Evolutionary conservation across 1,140 invertebrate genomes (phyloP).

Genomic region (Pararge aegeria): DNA sequence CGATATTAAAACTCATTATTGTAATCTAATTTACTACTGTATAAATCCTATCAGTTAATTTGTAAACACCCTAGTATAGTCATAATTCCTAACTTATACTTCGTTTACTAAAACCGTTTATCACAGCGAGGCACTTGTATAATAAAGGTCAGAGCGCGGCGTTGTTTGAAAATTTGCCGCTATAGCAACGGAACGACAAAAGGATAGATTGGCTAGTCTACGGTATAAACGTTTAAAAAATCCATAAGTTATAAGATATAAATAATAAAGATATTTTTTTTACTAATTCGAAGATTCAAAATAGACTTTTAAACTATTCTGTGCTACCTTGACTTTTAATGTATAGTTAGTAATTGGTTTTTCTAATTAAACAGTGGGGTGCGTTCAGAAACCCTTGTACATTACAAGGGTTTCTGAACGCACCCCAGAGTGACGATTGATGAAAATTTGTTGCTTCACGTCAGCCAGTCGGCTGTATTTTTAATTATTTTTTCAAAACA

Average conservation of each 20-base stretch:
- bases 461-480: slow-evolving; percentile 65
- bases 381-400: no score
- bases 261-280: no score
- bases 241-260: no score
- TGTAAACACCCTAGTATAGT: no score
- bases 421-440: slow-evolving; percentile 30
- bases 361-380: no score
- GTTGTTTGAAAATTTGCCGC: slow-evolving; percentile 49
- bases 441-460: slow-evolving; percentile 71
- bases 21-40: not conserved
- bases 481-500: slow-evolving; percentile 75
- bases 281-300: no score
- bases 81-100: no score
- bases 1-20: slow-evolving; percentile 69
- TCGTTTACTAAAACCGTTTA: not conserved
- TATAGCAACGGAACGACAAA: slow-evolving; percentile 41
- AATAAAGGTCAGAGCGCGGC: not conserved
- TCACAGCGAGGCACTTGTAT: no score
- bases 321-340: no score
- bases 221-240: not conserved
- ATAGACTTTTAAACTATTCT: no score
- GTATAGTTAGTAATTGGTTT: no score
- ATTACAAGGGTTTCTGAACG: slow-evolving; percentile 22
- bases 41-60: no score
- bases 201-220: not conserved